These are phyloP conservation scores for Toxotes chatareus DNA, from an alignment of 2,113 vertebrate genomes.

Conservation along the genomic window DNA sequence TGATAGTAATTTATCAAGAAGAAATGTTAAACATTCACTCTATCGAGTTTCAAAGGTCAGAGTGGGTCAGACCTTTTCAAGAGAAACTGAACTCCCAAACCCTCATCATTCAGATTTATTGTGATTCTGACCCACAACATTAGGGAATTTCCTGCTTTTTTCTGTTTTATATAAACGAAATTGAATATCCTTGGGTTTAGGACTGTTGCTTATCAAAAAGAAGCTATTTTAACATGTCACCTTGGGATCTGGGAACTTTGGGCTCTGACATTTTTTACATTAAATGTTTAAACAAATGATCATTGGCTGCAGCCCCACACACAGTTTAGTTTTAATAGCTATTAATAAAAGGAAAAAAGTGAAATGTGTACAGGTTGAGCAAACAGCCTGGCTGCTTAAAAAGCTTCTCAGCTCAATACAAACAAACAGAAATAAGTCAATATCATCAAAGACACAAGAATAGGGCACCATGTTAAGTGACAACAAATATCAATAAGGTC, in stretches of 20 bases:
- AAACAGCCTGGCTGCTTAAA: constrained; percentile 15
- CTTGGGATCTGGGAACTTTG: background rate
- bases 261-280: background rate
- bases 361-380: background rate
- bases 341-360: background rate
- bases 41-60: background rate
- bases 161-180: background rate
- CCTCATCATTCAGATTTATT: constrained; percentile 16
- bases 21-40: background rate
- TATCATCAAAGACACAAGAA: constrained; percentile 28
- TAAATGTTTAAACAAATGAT: background rate
- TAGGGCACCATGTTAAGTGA: background rate
- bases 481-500: constrained; percentile 37
- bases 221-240: constrained; percentile 9
- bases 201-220: background rate
- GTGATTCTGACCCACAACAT: background rate
- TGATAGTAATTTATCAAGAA: background rate
- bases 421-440: constrained; percentile 39
- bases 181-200: constrained; percentile 8
- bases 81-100: too few relatives aligned
- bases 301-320: background rate
- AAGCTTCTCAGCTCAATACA: constrained; percentile 3
- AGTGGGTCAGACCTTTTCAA: background rate
- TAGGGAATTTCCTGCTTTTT: background rate
- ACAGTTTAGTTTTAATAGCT: background rate